A percentile compares a stretch with the other conserved stretches of the same genome.
These are phyloP conservation scores for Spondyliosoma cantharus DNA, from an alignment of 2,797 vertebrate genomes.

Conservation along the genomic window DNA sequence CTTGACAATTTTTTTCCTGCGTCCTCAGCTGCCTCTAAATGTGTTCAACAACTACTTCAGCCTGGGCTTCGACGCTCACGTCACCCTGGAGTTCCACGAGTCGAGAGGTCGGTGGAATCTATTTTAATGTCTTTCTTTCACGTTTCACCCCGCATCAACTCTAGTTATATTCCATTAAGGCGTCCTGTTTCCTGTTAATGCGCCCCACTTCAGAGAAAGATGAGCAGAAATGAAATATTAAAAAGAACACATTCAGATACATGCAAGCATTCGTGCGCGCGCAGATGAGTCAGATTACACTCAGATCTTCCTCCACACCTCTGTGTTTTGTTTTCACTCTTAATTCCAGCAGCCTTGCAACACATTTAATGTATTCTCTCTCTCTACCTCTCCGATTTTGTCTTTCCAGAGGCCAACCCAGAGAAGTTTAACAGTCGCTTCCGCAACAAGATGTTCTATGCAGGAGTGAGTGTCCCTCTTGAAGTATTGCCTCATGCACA, in stretches of 20 bases:
- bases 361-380: conserved; percentile 21
- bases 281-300: conserved; percentile 4
- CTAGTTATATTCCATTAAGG: conserved; percentile 27
- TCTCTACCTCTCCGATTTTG: conserved; percentile 11
- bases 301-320: neutral
- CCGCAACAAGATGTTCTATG: conserved; percentile 99
- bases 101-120: conserved; percentile 89
- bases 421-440: conserved; percentile 99
- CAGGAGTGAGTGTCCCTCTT: conserved; percentile 89
- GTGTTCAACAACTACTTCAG: conserved; percentile 99
- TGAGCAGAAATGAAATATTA: conserved; percentile 36
- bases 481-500: neutral
- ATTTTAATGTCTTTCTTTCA: neutral
- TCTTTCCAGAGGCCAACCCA: conserved; percentile 95
- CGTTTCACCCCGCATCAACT: neutral
- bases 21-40: conserved; percentile 92
- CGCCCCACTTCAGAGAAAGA: conserved; percentile 1
- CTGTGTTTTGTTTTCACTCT: conserved; percentile 4
- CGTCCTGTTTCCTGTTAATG: conserved; percentile 17
- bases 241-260: conserved; percentile 14
- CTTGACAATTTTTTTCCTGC: neutral
- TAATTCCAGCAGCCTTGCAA: neutral
- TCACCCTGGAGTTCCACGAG: conserved; percentile 98
- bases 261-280: neutral
- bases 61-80: conserved; percentile 98